Evolutionary conservation across 64 coral and sea anemone species (phyloP).

Genomic region (Hydrozoanthus tunicans): DNA sequence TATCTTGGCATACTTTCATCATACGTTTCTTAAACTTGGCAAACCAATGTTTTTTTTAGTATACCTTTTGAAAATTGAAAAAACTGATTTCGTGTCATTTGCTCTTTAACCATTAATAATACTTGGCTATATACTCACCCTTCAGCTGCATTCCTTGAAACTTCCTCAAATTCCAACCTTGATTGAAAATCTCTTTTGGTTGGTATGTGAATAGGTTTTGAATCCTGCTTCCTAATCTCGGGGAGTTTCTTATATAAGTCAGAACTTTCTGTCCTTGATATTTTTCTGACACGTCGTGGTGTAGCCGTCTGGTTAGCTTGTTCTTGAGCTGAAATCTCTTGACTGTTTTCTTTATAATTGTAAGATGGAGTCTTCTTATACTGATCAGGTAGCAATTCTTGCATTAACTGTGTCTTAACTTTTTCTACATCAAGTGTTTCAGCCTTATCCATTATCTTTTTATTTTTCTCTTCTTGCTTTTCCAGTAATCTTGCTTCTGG

Average conservation of each 20-base stretch:
- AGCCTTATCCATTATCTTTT: not conserved
- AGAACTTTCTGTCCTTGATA: conserved; percentile 5
- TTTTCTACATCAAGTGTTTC: conserved; percentile 12
- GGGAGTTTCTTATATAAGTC: conserved; percentile 26
- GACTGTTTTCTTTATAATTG: not conserved
- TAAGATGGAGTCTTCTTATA: not conserved
- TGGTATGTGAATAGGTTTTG: not conserved
- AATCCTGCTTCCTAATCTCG: conserved; percentile 17
- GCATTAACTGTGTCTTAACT: conserved; percentile 21
- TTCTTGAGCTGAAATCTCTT: not conserved
- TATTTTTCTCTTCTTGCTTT: not conserved
- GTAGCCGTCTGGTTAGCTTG: not conserved
- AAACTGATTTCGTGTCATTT: no score
- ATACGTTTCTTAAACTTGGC: no score
- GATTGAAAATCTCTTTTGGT: conserved; percentile 16
- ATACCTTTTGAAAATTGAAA: no score
- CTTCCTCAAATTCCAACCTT: not conserved
- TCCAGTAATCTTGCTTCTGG: not conserved
- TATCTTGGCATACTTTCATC: no score
- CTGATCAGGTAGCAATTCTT: not conserved
- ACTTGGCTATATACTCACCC: not conserved
- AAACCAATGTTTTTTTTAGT: no score
- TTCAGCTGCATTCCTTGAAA: not conserved
- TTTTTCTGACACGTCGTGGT: conserved; percentile 6
- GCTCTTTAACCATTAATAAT: no score